Evolutionary conservation across 2,888 invertebrate species (phyloP), one percentile per base, ranked within the genome.

Genomic region (Eupithecia pulchellata): DNA sequence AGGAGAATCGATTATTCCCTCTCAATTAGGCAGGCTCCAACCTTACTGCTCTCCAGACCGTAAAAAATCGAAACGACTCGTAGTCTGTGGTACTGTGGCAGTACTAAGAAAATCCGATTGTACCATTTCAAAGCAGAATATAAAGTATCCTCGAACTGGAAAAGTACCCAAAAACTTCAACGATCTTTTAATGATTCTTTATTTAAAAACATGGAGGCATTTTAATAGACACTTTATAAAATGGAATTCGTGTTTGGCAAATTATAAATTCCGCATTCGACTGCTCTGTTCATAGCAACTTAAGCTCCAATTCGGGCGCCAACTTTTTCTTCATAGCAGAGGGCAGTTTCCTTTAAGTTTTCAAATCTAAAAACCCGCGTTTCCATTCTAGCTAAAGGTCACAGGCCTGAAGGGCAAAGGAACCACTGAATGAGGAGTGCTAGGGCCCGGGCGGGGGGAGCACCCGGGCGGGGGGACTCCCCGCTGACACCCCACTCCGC

Each of bases 351-450:
- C n/a, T n/a, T n/a, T n/a, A n/a, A n/a, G n/a, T n/a, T n/a, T n/a
- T n/a, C 20, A 52, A n/a, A 64, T 66, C 81, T 75, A 80, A 79
- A 83, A 86, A 83, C 84, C 85, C 83, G 86, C 82, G 79, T 81
- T 84, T 83, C 82, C 84, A 85, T 89, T 86, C 83, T 87, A 81
- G 80, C 77, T 79, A 89, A 89, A 91, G 90, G 91, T 90, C 88
- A 88, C 88, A 87, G 87, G 86, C 87, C 87, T 88, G 84, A 89
- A 90, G 88, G 90, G 87, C 87, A 84, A 85, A 80, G 83, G 84
- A 81, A 81, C 86, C 82, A 86, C 62, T 91, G 91, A 91, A 90
- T 90, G 88, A 86, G 86, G 83, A 84, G 83, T 79, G 80, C 82
- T 80, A 83, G 81, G 84, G 81, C 86, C 85, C 85, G 86, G 85